These are phyloP conservation scores for Lindbergichthys nudifrons DNA, from an alignment of 2,797 vertebrate genomes.

Conservation along the genomic window DNA sequence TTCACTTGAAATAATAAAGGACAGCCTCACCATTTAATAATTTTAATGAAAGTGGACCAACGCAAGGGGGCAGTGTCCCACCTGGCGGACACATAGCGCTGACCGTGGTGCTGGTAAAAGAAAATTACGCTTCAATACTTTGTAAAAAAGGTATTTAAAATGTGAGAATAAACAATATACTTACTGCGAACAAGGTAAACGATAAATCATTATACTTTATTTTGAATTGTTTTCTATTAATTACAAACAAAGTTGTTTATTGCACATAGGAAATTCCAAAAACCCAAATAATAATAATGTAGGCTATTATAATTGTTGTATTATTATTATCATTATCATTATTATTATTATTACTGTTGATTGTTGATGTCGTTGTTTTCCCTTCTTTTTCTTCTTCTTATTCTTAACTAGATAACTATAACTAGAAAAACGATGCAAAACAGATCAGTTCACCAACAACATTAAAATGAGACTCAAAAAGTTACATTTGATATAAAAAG, in stretches of 20 bases:
- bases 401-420: too few relatives aligned
- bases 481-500: background rate
- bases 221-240: background rate
- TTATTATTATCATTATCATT: background rate
- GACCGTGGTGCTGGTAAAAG: constrained; percentile 26
- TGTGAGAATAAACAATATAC: background rate
- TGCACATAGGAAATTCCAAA: background rate
- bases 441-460: background rate
- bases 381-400: too few relatives aligned
- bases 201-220: background rate
- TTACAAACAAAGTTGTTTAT: too few relatives aligned
- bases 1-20: background rate
- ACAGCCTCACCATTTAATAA: background rate
- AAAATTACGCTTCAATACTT: background rate
- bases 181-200: background rate
- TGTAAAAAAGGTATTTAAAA: background rate
- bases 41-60: background rate
- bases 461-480: background rate
- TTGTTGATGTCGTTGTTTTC: background rate
- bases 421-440: background rate
- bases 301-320: background rate
- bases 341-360: background rate
- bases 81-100: constrained; percentile 11
- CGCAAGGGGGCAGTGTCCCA: constrained; percentile 73
- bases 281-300: background rate